Evolutionary conservation across 2,888 invertebrate species (phyloP), one percentile per base, ranked within the genome.

Genomic region (Zonitis immaculata): DNA sequence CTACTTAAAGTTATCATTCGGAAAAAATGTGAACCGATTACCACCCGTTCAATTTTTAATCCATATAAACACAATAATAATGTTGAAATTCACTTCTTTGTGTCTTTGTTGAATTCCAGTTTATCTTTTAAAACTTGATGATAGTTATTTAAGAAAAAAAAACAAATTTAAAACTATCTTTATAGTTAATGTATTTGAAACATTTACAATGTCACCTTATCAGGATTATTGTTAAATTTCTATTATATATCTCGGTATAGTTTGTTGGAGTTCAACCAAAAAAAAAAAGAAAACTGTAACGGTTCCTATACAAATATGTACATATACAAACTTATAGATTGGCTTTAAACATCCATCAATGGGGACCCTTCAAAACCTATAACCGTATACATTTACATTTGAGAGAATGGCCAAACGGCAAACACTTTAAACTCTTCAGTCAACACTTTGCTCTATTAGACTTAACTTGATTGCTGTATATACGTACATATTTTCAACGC

Each of bases 11-110:
- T 58, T 63, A 63, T 63, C 63, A 52, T 49, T 20, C 48, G 50
- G 58, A 60, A 47, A 60, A 61, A 62, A 60, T 59, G 55, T 58
- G 59, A 60, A 63, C 60, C 60, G 63, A 63, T 63, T 62, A 62
- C 52, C 56, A 46, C 51, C 56, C 35, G 45, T 49, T 52, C 46
- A 39, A 6, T 39, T 16, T 39, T 39, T 20, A 20, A 39, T 20
- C 39, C 39, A 20, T 20, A 49, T 28, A 49, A 46, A 52, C 47
- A 54, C 45, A 45, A 51, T 50, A 35, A 35, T 49, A 51, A 49
- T 56, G 52, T 35, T 27, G 44, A 52, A 56, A 56, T 43, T 52
- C 43, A 39, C 45, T 49, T 50, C 32, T 49, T 48, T 39, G 20
- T 39, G n/a, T 47, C 45, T 53, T 53, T 44, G 44, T 44, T 45